These are phyloP conservation scores for Xestobium rufovillosum DNA, from an alignment of 2,888 invertebrate species.

Conservation along the genomic window DNA sequence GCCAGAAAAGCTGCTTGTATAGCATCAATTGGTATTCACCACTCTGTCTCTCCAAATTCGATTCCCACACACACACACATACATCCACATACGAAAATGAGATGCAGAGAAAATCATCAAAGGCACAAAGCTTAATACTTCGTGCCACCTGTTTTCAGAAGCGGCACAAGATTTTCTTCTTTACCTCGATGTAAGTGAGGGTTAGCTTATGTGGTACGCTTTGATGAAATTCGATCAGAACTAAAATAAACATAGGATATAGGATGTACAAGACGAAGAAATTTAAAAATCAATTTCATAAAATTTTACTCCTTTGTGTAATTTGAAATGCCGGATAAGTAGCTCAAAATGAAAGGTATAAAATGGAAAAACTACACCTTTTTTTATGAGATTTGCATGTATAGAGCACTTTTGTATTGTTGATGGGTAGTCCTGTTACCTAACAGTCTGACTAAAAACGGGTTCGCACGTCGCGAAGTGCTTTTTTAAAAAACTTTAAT, in stretches of 20 bases:
- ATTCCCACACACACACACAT: constrained; percentile 41
- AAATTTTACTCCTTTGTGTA: constrained; percentile 22
- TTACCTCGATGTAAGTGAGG: no score
- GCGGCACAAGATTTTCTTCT: constrained; percentile 27
- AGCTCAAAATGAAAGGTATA: no score
- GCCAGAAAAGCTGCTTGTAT: constrained; percentile 35
- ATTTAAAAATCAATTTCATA: constrained; percentile 37
- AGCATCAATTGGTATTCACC: constrained; percentile 44
- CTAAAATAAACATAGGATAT: constrained; percentile 39
- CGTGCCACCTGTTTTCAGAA: constrained; percentile 27
- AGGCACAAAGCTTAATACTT: constrained; percentile 44
- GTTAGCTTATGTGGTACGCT: constrained; percentile 21
- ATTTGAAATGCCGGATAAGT: not conserved
- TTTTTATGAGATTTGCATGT: no score
- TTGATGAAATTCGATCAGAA: constrained; percentile 21
- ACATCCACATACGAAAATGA: no score
- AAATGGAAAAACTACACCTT: no score
- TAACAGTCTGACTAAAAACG: no score
- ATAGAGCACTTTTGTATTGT: no score
- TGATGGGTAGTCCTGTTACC: no score
- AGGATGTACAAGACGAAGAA: constrained; percentile 33
- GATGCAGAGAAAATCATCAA: constrained; percentile 47
- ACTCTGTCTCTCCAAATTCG: constrained; percentile 44
- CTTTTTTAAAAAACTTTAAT: no score
- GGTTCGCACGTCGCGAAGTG: no score